phyloP scores from a whole-genome alignment of 1,140 invertebrate species.

The Cryptotermes secundus region DNA sequence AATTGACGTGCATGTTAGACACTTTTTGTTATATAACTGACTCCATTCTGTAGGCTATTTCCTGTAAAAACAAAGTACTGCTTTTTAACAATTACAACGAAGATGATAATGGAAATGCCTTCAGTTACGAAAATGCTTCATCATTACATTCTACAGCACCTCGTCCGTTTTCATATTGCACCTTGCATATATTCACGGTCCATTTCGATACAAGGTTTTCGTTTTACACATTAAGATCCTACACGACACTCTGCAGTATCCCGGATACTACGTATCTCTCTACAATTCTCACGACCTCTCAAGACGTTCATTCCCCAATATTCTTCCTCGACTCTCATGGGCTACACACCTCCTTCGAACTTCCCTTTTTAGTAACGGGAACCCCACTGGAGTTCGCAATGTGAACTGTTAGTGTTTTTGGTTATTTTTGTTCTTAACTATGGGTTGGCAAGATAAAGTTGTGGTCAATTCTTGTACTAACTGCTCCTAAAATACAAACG shows the following conservation, averaged over 20 bases:
- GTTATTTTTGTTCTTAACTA: not conserved
- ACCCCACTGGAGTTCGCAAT: not conserved
- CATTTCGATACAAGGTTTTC: not conserved
- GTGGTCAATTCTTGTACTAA: conserved; percentile 23
- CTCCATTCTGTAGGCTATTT: no score
- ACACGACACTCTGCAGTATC: no score
- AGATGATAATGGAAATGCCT: no score
- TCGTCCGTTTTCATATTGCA: no score
- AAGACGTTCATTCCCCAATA: not conserved
- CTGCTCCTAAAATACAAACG: not conserved
- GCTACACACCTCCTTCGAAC: not conserved
- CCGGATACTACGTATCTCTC: no score
- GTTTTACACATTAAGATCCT: not conserved
- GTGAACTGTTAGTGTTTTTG: not conserved
- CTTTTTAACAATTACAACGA: no score
- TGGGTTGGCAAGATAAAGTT: conserved; percentile 23
- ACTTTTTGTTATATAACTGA: not conserved
- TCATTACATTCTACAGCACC: no score
- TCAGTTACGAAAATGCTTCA: no score
- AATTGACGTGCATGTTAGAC: not conserved
- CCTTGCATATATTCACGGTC: no score
- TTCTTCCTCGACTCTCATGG: not conserved
- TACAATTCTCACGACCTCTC: no score
- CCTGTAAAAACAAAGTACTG: no score
- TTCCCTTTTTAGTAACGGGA: not conserved